These are phyloP conservation scores for Eristalinus aeneus DNA, from an alignment of 2,888 invertebrate species.

Conservation along the genomic window DNA sequence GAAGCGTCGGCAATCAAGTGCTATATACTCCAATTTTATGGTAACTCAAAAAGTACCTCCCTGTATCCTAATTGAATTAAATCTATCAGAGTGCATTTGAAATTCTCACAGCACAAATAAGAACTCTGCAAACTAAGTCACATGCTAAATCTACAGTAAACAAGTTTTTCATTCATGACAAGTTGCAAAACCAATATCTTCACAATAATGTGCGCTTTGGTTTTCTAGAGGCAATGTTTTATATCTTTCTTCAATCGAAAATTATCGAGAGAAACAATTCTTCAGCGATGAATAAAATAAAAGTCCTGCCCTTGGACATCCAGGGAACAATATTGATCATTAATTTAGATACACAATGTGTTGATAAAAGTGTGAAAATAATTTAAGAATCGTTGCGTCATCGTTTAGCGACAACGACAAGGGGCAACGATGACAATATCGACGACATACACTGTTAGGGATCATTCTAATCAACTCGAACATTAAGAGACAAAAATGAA, in stretches of 20 bases:
- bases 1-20: neutral
- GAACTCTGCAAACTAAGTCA: conserved; percentile 44
- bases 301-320: conserved; percentile 42
- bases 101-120: conserved; percentile 42
- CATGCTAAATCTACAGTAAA: conserved; percentile 63
- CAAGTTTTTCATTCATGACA: conserved; percentile 50
- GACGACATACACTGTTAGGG: conserved; percentile 49
- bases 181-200: conserved; percentile 7
- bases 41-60: neutral
- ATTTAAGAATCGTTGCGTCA: conserved; percentile 65
- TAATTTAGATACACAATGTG: conserved; percentile 46
- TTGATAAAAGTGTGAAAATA: conserved; percentile 56
- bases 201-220: neutral
- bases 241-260: neutral
- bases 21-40: neutral
- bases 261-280: neutral
- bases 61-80: conserved; percentile 46
- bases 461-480: conserved; percentile 63
- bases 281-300: conserved; percentile 1
- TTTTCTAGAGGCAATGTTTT: neutral
- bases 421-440: conserved; percentile 2
- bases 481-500: conserved; percentile 49
- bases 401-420: conserved; percentile 43
- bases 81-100: conserved; percentile 40
- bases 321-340: conserved; percentile 53